Evolutionary conservation across 2,797 vertebrate genomes (phyloP).

Genomic region (Enteromius mattozi): DNA sequence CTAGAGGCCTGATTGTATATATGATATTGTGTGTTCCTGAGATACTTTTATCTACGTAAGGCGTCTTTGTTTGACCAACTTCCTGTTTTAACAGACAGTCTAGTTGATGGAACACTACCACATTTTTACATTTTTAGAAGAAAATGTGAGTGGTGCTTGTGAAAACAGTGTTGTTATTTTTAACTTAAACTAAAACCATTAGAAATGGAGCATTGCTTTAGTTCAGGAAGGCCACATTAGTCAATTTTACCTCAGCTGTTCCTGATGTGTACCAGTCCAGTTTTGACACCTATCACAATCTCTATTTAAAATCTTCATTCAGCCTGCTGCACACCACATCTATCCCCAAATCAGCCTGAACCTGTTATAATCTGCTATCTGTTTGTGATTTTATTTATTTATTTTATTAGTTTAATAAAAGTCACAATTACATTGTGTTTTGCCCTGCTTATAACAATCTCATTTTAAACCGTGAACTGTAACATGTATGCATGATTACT

Average conservation of each 20-base stretch:
- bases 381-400: background rate
- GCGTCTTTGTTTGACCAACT: slow-evolving; percentile 6
- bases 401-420: background rate
- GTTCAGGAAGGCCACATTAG: background rate
- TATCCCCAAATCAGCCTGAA: background rate
- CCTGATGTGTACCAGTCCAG: background rate
- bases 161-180: background rate
- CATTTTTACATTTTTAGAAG: background rate
- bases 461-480: background rate
- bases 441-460: background rate
- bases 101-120: background rate
- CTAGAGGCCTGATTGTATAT: no score
- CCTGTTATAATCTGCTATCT: background rate
- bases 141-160: background rate
- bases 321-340: background rate
- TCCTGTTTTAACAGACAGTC: slow-evolving; percentile 3
- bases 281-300: background rate
- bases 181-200: background rate
- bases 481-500: background rate
- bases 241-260: background rate
- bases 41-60: background rate
- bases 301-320: background rate
- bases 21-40: background rate
- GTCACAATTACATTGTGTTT: background rate
- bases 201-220: background rate